A percentile compares a stretch with the other conserved stretches of the same genome.
phyloP scores from a whole-genome alignment of 2,888 invertebrate genomes.

The Tubulanus polymorphus region DNA sequence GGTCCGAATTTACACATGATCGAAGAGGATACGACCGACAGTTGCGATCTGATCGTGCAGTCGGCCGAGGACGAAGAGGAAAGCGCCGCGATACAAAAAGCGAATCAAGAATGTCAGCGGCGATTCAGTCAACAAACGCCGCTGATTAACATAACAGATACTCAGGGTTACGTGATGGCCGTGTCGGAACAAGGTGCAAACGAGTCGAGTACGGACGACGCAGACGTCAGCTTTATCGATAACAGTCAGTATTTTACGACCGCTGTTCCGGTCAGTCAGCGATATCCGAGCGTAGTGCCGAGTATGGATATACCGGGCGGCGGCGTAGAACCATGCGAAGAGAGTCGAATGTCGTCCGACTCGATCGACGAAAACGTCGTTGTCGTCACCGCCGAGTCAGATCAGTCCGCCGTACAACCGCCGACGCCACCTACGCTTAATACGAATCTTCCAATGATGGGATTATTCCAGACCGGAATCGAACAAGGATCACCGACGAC shows the following conservation, averaged over 20 bases:
- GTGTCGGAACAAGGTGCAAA: neutral
- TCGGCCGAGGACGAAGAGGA: constrained; percentile 18
- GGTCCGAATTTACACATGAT: constrained; percentile 52
- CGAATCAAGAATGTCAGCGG: constrained; percentile 4
- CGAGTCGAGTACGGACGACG: neutral
- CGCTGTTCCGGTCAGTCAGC: neutral
- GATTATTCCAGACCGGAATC: neutral
- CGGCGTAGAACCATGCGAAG: neutral
- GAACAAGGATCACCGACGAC: neutral
- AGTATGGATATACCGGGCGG: neutral
- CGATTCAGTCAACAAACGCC: constrained; percentile 55
- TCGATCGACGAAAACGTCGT: neutral
- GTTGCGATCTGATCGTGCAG: constrained; percentile 8
- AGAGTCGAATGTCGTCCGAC: too few relatives aligned
- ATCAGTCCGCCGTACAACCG: neutral
- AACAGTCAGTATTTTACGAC: neutral
- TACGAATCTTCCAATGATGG: constrained; percentile 3
- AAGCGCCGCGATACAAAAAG: constrained; percentile 9
- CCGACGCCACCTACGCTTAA: neutral
- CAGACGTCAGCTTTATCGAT: neutral
- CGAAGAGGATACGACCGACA: constrained; percentile 45
- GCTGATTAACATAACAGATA: constrained; percentile 88
- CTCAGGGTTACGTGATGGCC: constrained; percentile 62
- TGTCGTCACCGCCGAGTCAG: too few relatives aligned
- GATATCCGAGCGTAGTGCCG: neutral